Evolutionary conservation across 2,113 vertebrate genomes (phyloP), one percentile per base, ranked within the genome.

Genomic region (Centrocercus urophasianus): DNA sequence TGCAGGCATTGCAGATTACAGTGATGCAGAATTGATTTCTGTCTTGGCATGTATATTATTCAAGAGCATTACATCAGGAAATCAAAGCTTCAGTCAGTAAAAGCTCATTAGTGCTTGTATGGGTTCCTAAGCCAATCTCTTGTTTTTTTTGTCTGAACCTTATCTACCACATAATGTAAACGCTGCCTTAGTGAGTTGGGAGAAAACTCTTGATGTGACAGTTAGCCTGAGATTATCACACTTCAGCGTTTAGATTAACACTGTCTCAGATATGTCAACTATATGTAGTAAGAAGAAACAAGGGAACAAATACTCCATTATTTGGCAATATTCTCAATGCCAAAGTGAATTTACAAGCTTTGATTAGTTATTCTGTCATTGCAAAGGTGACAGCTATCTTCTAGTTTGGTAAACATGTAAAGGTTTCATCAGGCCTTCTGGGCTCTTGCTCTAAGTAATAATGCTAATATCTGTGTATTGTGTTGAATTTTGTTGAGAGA

Each of bases 361-460:
- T 87, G 57, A 24, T 72, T 78, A 87, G 73, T 89, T 87, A 34
- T 78, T 88, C 32, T 65, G 17, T 83, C 36, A 25, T 1, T 70
- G 47, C 6, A 16, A 69, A 73, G 38, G 54, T 34, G 30, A 70
- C 45, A 63, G 30, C 63, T 91, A 54, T 69, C 28, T 57, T 85
- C 60, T 40, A 36, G 66, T 19, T 89, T 54, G 75, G 59, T 85
- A 85, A 91, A 18, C n/a, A 30, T 43, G n/a, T 86, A 52, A 93
- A 84, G 32, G 25, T 12, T 81, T 90, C 40, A 71, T 0, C 0
- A 0, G 3, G 1, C 34, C 28, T 64, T 73, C 81, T 47, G 64
- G 86, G 34, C 54, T 82, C 28, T 38, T 87, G 47, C 50, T 89
- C 11, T 21, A 50, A 89, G 34, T 74, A 91, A 43, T 86, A 93